phyloP scores from a whole-genome alignment of 2,888 invertebrate genomes.

The Cheilosia urbana region DNA sequence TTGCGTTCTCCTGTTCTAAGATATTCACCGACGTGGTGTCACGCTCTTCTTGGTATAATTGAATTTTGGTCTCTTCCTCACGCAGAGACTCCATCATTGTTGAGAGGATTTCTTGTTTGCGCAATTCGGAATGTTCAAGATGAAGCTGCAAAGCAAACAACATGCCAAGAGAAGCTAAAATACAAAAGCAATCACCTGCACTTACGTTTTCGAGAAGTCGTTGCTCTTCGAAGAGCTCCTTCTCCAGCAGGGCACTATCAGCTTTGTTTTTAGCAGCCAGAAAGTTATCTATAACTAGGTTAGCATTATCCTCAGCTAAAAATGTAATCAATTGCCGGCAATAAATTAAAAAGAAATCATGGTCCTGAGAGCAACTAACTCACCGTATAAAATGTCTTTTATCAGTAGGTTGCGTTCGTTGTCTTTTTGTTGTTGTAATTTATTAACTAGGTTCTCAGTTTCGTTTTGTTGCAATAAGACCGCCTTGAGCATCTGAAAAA shows the following conservation, averaged over 20 bases:
- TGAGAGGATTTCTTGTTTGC: constrained; percentile 88
- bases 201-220: constrained; percentile 85
- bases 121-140: constrained; percentile 84
- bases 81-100: constrained; percentile 89
- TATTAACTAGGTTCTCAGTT: constrained; percentile 88
- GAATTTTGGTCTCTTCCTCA: constrained; percentile 87
- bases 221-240: constrained; percentile 88
- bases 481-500: constrained; percentile 84
- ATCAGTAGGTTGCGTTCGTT: constrained; percentile 86
- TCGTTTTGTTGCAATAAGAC: constrained; percentile 86
- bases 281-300: constrained; percentile 88
- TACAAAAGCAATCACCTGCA: not conserved
- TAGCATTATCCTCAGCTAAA: constrained; percentile 87
- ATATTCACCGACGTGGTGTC: constrained; percentile 86
- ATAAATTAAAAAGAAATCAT: not conserved
- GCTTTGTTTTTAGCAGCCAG: constrained; percentile 86
- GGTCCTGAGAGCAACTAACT: not conserved
- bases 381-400: constrained; percentile 86
- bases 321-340: constrained; percentile 45
- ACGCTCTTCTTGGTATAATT: constrained; percentile 86
- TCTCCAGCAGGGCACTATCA: constrained; percentile 87
- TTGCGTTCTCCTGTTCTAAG: constrained; percentile 88
- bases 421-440: constrained; percentile 88
- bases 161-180: constrained; percentile 75
- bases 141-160: constrained; percentile 77